phyloP scores from a whole-genome alignment of 2,113 vertebrate species.

The Thinocorus orbignyianus region DNA sequence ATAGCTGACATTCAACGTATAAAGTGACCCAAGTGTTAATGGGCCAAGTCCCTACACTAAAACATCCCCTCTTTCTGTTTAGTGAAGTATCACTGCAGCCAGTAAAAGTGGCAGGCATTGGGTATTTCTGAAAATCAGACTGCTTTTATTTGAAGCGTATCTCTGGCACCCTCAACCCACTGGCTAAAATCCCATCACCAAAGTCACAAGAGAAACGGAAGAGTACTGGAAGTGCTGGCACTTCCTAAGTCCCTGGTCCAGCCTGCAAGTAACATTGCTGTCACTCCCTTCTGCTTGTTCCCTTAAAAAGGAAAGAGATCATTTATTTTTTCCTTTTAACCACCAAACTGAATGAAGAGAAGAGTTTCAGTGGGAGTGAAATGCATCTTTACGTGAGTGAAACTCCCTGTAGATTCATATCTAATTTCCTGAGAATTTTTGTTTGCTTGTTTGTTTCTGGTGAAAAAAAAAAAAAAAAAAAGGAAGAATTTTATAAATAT shows the following conservation, averaged over 20 bases:
- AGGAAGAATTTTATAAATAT: not conserved
- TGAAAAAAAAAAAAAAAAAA: not conserved
- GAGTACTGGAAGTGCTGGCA: not conserved
- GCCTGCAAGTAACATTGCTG: not conserved
- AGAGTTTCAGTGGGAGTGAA: not conserved
- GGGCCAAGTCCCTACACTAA: not conserved
- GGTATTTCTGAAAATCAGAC: not conserved
- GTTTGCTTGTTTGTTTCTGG: not conserved
- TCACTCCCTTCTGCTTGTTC: not conserved
- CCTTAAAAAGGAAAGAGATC: not conserved
- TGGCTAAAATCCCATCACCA: not conserved
- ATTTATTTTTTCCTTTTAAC: not conserved
- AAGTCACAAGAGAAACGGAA: not conserved
- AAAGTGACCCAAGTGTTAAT: not conserved
- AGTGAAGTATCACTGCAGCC: not conserved
- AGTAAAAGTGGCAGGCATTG: not conserved
- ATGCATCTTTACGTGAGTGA: not conserved
- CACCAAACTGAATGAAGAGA: not conserved
- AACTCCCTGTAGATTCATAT: not conserved
- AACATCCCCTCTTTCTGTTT: not conserved
- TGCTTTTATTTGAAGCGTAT: not conserved
- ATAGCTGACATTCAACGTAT: not conserved
- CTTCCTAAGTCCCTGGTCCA: not conserved
- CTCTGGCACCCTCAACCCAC: not conserved
- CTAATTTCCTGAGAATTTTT: not conserved